phyloP scores from a whole-genome alignment of 2,888 invertebrate genomes.

The Cosmia trapezina region DNA sequence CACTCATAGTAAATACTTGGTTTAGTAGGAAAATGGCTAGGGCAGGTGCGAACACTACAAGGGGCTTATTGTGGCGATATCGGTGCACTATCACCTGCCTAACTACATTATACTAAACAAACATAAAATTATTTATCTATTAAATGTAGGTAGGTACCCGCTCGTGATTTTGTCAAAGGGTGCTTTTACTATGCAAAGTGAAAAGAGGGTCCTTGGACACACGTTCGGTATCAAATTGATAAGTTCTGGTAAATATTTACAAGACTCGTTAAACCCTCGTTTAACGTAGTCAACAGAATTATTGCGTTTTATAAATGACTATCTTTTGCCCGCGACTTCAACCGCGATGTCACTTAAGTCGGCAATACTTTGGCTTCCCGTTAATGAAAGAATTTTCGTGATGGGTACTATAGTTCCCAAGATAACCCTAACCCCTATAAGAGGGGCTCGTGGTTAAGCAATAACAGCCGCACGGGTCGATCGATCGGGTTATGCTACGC shows the following conservation, averaged over 20 bases:
- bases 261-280: not conserved
- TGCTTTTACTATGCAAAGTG: slow-evolving; percentile 25
- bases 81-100: slow-evolving; percentile 54
- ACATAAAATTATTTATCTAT: slow-evolving; percentile 43
- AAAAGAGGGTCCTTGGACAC: slow-evolving; percentile 2
- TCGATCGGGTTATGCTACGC: too few relatives aligned
- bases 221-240: slow-evolving; percentile 15
- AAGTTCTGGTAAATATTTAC: slow-evolving; percentile 22
- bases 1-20: too few relatives aligned
- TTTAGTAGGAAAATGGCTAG: not conserved
- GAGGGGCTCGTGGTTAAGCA: too few relatives aligned
- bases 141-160: not conserved
- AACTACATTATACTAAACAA: slow-evolving; percentile 45
- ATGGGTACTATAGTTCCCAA: too few relatives aligned
- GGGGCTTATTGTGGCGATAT: slow-evolving; percentile 45
- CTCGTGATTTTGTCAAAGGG: slow-evolving; percentile 47
- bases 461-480: too few relatives aligned
- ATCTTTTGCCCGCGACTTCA: not conserved
- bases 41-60: slow-evolving; percentile 57
- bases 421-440: too few relatives aligned
- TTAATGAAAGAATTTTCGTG: too few relatives aligned
- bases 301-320: not conserved
- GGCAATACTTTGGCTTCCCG: too few relatives aligned
- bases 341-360: too few relatives aligned
- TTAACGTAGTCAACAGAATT: not conserved